Evolutionary conservation across 2,113 vertebrate species (phyloP), one percentile per base, ranked within the genome.

Genomic region (Recurvirostra avosetta): DNA sequence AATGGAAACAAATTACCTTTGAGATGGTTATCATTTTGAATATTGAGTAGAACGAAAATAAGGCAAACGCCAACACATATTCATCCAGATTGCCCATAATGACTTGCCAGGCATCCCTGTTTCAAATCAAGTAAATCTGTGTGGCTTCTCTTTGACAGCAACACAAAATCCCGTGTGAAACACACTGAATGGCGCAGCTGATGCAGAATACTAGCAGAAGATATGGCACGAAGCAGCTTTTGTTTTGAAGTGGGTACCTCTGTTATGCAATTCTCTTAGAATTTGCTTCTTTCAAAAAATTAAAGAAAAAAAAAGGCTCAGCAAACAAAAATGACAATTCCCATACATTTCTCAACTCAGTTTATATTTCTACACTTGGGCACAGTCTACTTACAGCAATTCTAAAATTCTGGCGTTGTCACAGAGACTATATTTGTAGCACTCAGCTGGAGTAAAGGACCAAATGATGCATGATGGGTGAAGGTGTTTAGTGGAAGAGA

Each of bases 51-150:
- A 81, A 95, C 63, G 71, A 92, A 96, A 96, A 96, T 86, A 93
- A 97, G 91, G 49, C 43, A 86, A 96, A 94, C 8, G 41, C 84
- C 90, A 97, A 92, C 67, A 88, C 58, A 25, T 81, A 86, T 92
- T 95, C 92, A 72, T 95, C 73, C 87, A 90, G 86, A 95, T 78
- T 86, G 59, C 72, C 80, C 67, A 78, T 68, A 86, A 67, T 6
- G 34, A 84, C 86, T 88, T 93, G 84, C 86, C 73, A 96, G 80
- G 75, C 94, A 93, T 91, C 85, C 89, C 94, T 97, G 93, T 92
- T 98, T 97, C 96, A 92, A 97, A 98, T 96, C 92, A 97, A 96
- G 82, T 81, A 90, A 92, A 93, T 95, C 76, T 93, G 73, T 86
- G 71, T 18, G 8, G 62, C 67, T 96, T 82, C 90, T 94, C 84